Base-by-base conservation (phyloP, 2,797 vertebrate species). In the Pangasius mekongensis region DNA sequence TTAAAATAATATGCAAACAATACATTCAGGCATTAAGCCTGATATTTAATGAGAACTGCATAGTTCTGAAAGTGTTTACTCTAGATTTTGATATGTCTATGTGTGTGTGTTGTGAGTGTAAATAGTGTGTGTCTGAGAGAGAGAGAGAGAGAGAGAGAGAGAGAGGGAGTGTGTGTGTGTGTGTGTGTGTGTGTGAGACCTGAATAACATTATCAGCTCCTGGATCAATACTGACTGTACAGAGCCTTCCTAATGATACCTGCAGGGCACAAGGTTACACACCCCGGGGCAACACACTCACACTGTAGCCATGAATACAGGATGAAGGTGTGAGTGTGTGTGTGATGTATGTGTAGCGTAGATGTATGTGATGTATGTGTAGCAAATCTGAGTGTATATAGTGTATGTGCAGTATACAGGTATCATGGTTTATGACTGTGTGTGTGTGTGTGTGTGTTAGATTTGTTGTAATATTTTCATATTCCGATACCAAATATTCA, bases 221-320 rank as follows among this genome's bases (percentile, higher is more conserved):
- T 92, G 93, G 94, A 96, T 97, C 95, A 96, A 96, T 97, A 96
- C 95, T 95, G 95, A 95, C 94, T 95, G 92, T 94, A 94, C 93
- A 95, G 94, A 91, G 92, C 91, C 94, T 93, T 92, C 94, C 94
- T 96, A 96, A 96, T 96, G 95, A 96, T 96, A 95, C 95, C 96
- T 96, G 94, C 95, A 95, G 96, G 96, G 95, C 95, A 95, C 92
- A 86, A 93, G 95, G 94, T 95, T 93, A 93, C 90, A 91, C 91
- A 91, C 89, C 95, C 94, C 92, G 94, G 90, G 81, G 95, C 95
- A 94, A 73, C 54, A 83, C n/a, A 84, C 82, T 92, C 93, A 93
- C 92, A 92, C 91, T 90, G 90, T 91, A 91, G 90, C 94, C 93
- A 95, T 96, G 94, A 96, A 96, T 96, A 94, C 93, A 92, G 90